Evolutionary conservation across 2,888 invertebrate species (phyloP).

Genomic region (Acheta domesticus): DNA sequence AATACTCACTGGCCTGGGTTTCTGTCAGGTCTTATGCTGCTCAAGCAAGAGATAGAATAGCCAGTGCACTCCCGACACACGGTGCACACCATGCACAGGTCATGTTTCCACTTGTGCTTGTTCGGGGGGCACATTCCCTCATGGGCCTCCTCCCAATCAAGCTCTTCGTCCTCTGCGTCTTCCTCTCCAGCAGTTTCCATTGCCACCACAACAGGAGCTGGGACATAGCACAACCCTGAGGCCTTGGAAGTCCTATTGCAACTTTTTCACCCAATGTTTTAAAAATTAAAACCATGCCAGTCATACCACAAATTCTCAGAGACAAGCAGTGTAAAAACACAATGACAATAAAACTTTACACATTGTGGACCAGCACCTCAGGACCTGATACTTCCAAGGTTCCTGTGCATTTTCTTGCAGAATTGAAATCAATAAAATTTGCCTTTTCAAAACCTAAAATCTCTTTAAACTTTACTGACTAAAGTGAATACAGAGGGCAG

Average conservation of each 20-base stretch:
- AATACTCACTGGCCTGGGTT: slow-evolving; percentile 79
- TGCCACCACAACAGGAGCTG: slow-evolving; percentile 43
- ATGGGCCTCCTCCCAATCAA: slow-evolving; percentile 42
- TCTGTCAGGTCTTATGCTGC: slow-evolving; percentile 70
- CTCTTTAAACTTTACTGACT: too few relatives aligned
- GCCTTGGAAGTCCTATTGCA: background rate
- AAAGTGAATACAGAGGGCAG: too few relatives aligned
- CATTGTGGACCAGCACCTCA: too few relatives aligned
- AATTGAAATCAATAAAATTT: too few relatives aligned
- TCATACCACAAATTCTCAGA: too few relatives aligned
- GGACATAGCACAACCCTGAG: background rate
- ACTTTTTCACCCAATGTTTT: background rate
- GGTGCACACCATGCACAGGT: slow-evolving; percentile 84
- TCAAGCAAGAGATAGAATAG: slow-evolving; percentile 79
- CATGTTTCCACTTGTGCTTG: slow-evolving; percentile 74
- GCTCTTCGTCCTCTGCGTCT: slow-evolving; percentile 53
- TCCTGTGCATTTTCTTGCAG: too few relatives aligned
- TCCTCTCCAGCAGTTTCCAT: slow-evolving; percentile 59
- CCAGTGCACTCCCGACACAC: slow-evolving; percentile 92
- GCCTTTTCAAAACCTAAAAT: too few relatives aligned
- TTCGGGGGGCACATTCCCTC: slow-evolving; percentile 60
- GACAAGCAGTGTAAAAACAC: background rate
- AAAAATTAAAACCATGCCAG: background rate
- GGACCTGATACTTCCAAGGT: too few relatives aligned
- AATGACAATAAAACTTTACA: background rate